Evolutionary conservation across 2,888 invertebrate species (phyloP).

Genomic region (Philonicus albiceps): DNA sequence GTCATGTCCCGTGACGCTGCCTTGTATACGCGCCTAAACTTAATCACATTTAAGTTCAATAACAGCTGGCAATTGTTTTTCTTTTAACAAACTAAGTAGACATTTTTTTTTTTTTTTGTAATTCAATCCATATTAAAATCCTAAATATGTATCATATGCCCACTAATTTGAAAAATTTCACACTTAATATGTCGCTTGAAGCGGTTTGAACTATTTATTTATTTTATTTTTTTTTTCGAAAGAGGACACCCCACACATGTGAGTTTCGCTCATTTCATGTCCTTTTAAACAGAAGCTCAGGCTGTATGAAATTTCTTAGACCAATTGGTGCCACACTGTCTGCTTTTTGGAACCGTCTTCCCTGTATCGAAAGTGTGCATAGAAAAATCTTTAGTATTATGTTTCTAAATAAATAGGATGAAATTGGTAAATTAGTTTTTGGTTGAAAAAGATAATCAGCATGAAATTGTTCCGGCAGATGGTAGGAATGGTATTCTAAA

Average conservation of each 20-base stretch:
- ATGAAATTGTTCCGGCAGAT: background rate
- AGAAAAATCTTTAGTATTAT: background rate
- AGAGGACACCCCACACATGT: background rate
- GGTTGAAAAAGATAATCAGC: background rate
- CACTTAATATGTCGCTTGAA: background rate
- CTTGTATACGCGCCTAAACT: no score
- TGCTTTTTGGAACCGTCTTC: background rate
- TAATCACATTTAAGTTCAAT: background rate
- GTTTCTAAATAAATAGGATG: background rate
- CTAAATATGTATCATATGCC: background rate
- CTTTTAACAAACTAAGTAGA: background rate
- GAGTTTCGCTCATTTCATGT: background rate
- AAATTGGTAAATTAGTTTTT: background rate
- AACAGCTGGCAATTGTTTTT: background rate
- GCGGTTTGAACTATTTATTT: background rate
- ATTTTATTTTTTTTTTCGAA: background rate
- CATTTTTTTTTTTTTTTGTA: background rate
- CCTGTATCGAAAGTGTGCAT: background rate
- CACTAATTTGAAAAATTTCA: background rate
- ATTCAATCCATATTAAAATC: background rate
- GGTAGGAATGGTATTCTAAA: background rate
- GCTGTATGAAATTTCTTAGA: background rate
- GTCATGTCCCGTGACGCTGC: no score
- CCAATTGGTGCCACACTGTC: constrained; percentile 21
- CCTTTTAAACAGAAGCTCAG: background rate